Evolutionary conservation across 2,797 vertebrate genomes (phyloP).

Genomic region (Rhabdomys pumilio): DNA sequence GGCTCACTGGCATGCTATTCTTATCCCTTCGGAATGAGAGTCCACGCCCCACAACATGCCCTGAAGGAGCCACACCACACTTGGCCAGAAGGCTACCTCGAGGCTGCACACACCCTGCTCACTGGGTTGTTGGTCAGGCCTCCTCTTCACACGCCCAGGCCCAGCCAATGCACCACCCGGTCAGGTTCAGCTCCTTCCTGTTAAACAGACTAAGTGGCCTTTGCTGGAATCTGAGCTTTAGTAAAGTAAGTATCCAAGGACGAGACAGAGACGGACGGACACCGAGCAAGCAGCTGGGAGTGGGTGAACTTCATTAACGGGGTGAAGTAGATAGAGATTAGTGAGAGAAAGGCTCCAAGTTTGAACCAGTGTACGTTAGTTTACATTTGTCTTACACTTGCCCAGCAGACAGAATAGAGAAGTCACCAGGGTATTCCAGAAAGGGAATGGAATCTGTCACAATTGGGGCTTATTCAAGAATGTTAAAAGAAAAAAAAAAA

Average conservation of each 20-base stretch:
- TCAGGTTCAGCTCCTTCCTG: not conserved
- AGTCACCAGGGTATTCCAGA: not conserved
- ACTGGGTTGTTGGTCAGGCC: not conserved
- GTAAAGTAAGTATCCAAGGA: not conserved
- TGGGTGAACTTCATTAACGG: not conserved
- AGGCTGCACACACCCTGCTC: not conserved
- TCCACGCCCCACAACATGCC: not conserved
- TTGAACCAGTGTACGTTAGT: not conserved
- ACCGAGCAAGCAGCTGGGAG: not conserved
- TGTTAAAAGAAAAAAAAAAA: too few relatives aligned
- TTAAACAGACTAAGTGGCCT: not conserved
- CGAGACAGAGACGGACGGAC: constrained; percentile 17
- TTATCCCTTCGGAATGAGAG: not conserved
- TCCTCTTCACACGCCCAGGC: not conserved
- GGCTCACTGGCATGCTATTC: not conserved
- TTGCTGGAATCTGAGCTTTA: constrained; percentile 30
- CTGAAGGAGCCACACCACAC: constrained; percentile 21
- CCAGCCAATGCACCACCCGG: not conserved
- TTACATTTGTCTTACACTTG: not conserved
- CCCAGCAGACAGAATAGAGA: not conserved
- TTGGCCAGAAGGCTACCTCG: not conserved
- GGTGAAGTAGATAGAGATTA: not conserved
- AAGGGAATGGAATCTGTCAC: not conserved
- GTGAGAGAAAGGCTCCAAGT: not conserved
- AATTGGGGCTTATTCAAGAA: not conserved